Evolutionary conservation across 2,888 invertebrate genomes (phyloP).

Genomic region (Chymomyza fuscimana): DNA sequence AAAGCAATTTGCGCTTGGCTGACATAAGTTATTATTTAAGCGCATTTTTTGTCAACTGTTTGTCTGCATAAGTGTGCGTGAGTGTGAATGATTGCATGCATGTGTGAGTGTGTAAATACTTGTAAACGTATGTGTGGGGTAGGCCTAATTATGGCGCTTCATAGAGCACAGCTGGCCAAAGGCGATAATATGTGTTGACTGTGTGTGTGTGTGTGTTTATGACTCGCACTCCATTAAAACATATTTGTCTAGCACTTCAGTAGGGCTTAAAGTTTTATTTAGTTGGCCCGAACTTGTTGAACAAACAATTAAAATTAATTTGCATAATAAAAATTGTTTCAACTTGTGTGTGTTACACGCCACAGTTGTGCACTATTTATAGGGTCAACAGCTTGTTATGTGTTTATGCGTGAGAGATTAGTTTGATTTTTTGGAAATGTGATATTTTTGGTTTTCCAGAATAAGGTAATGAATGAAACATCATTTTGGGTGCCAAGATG

Average conservation of each 20-base stretch:
- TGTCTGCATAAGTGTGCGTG: neutral
- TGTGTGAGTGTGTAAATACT: neutral
- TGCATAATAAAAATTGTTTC: constrained; percentile 64
- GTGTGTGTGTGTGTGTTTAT: neutral
- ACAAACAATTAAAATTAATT: constrained; percentile 63
- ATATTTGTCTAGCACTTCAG: neutral
- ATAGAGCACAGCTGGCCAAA: constrained; percentile 45
- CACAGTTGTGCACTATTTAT: constrained; percentile 39
- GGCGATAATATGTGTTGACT: constrained; percentile 54
- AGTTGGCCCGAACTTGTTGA: constrained; percentile 45
- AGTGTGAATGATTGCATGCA: neutral
- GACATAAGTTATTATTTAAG: constrained; percentile 70
- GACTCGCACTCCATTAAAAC: constrained; percentile 1
- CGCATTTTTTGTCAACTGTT: constrained; percentile 41
- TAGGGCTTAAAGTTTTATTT: constrained; percentile 5
- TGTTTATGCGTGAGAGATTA: neutral
- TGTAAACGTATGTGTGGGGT: neutral
- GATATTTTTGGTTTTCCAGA: constrained; percentile 7
- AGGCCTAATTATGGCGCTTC: constrained; percentile 11
- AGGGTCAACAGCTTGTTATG: neutral
- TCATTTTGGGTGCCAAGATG: too few relatives aligned
- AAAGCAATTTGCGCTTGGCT: constrained; percentile 75
- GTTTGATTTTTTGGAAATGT: constrained; percentile 25
- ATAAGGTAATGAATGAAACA: too few relatives aligned
- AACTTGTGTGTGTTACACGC: neutral